Conservation (phyloP, 2,113 vertebrate species). For the Brachypodius melanocephalos region DNA sequence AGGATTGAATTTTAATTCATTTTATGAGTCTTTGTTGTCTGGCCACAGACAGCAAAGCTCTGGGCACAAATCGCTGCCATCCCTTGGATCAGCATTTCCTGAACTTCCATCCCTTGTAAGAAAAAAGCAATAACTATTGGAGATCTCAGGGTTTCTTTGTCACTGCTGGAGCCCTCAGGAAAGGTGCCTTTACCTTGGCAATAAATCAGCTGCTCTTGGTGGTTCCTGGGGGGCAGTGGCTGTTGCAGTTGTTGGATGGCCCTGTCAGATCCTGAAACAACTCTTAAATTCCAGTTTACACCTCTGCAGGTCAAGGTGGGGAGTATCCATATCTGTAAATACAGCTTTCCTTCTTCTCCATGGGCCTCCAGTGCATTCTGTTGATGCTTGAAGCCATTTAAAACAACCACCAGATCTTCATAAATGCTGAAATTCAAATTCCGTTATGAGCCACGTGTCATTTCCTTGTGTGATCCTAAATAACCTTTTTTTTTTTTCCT, state of each 20-base stretch:
- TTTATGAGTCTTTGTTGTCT: background rate
- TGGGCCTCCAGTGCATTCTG: background rate
- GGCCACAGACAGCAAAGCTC: background rate
- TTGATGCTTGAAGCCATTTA: background rate
- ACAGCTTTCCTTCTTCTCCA: background rate
- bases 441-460: fast-evolving
- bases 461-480: background rate
- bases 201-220: background rate
- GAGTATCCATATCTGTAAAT: background rate
- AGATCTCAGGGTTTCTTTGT: background rate
- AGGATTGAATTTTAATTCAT: background rate
- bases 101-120: background rate
- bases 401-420: background rate
- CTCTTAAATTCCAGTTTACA: background rate
- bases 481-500: background rate
- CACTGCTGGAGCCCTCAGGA: background rate
- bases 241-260: background rate
- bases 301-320: background rate
- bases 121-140: background rate
- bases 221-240: background rate
- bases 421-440: background rate
- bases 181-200: background rate
- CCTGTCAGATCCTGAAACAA: background rate
- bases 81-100: background rate
- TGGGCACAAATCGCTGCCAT: background rate